phyloP scores from a whole-genome alignment of 2,888 invertebrate species.

The Phortica okadai region DNA sequence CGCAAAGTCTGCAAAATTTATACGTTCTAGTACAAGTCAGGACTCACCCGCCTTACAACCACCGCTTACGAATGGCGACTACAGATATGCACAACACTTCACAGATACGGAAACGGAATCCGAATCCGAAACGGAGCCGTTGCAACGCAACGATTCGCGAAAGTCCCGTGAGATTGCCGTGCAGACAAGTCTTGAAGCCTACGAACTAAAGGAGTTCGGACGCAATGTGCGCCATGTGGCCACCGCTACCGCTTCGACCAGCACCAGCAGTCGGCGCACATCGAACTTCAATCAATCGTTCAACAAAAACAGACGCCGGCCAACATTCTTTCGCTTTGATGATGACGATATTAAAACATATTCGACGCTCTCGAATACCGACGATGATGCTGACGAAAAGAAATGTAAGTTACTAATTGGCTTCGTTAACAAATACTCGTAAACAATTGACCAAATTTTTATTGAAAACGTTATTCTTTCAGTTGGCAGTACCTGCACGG shows the following conservation, averaged over 20 bases:
- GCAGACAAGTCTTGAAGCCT: constrained; percentile 73
- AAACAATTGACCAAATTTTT: background rate
- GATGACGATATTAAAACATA: constrained; percentile 73
- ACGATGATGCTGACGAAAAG: constrained; percentile 68
- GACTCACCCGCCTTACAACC: constrained; percentile 49
- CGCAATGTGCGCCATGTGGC: constrained; percentile 64
- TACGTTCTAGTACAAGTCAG: constrained; percentile 47
- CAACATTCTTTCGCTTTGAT: constrained; percentile 62
- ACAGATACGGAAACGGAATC: constrained; percentile 25
- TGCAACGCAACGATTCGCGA: constrained; percentile 29
- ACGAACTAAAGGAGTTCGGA: constrained; percentile 65
- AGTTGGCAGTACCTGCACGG: constrained; percentile 71
- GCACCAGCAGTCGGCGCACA: constrained; percentile 61
- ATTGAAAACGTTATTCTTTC: background rate
- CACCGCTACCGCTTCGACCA: constrained; percentile 59
- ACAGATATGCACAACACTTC: background rate
- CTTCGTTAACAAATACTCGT: background rate
- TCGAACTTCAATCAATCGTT: constrained; percentile 45
- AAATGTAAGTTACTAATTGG: constrained; percentile 60
- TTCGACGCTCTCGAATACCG: constrained; percentile 73
- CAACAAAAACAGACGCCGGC: constrained; percentile 44
- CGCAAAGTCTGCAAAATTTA: constrained; percentile 43
- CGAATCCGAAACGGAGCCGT: constrained; percentile 1
- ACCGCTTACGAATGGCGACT: constrained; percentile 48
- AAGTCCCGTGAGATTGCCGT: constrained; percentile 71